phyloP scores from a whole-genome alignment of 1,140 invertebrate genomes.

The Choristoneura fumiferana region DNA sequence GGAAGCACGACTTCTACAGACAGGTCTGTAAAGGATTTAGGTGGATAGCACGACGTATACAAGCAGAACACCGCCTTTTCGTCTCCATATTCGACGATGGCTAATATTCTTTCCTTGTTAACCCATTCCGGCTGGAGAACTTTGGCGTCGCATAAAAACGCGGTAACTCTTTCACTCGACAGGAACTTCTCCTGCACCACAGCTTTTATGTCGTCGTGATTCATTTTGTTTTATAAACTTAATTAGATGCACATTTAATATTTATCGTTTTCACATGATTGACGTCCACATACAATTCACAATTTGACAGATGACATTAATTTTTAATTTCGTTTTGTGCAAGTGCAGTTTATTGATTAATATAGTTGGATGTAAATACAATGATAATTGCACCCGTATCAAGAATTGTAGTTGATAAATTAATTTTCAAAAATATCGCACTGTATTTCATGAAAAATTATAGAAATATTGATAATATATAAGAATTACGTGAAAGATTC shows the following conservation, averaged over 20 bases:
- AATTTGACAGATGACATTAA: conserved; percentile 25
- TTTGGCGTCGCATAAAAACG: conserved; percentile 67
- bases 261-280: conserved; percentile 20
- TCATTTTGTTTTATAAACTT: conserved; percentile 54
- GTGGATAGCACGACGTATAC: conserved; percentile 76
- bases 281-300: conserved; percentile 18
- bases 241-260: conserved; percentile 30
- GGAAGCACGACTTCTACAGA: conserved; percentile 86
- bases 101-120: conserved; percentile 67
- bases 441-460: no score
- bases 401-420: no score
- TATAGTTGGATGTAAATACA: no score
- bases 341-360: no score
- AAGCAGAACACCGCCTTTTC: conserved; percentile 76
- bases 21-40: conserved; percentile 84
- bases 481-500: no score
- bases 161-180: conserved; percentile 79
- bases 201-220: conserved; percentile 67
- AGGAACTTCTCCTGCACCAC: conserved; percentile 82
- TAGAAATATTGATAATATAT: no score
- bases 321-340: conserved; percentile 21
- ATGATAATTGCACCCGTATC: no score
- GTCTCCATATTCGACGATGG: conserved; percentile 72
- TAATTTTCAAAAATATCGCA: no score
- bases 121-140: conserved; percentile 69